phyloP scores from a whole-genome alignment of 2,888 invertebrate species.

The Aphidoletes aphidimyza region DNA sequence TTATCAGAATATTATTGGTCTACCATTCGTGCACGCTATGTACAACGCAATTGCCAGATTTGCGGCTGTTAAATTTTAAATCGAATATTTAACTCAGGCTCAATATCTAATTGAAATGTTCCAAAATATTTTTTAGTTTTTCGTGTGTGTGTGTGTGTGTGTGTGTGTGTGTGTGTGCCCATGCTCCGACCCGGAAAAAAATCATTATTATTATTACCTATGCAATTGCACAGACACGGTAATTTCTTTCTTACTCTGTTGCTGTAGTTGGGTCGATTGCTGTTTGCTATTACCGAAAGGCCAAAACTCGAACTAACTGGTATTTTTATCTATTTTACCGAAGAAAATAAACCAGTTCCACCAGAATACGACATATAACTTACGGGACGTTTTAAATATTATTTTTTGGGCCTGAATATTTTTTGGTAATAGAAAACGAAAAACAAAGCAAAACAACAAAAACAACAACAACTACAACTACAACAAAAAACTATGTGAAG shows the following conservation, averaged over 20 bases:
- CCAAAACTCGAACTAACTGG: background rate
- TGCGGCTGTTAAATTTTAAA: slow-evolving; percentile 3
- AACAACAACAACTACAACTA: too few relatives aligned
- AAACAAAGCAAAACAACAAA: too few relatives aligned
- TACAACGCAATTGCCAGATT: background rate
- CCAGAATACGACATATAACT: background rate
- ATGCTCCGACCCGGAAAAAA: background rate
- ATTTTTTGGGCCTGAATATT: background rate
- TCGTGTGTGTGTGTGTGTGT: background rate
- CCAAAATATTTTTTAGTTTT: background rate
- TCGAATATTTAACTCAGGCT: background rate
- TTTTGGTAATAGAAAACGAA: too few relatives aligned
- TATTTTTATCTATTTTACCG: slow-evolving; percentile 8
- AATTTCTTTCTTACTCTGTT: background rate
- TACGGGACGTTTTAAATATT: background rate
- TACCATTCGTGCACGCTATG: too few relatives aligned
- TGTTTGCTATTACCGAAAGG: background rate
- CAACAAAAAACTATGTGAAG: too few relatives aligned
- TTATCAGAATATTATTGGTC: too few relatives aligned
- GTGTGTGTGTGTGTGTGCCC: too few relatives aligned
- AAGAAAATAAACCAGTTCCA: slow-evolving; percentile 34
- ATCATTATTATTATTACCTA: background rate
- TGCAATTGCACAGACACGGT: background rate
- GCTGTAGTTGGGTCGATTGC: background rate
- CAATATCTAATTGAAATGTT: slow-evolving; percentile 40